Conservation (phyloP, 2,797 vertebrate species). For the Coendou prehensilis region DNA sequence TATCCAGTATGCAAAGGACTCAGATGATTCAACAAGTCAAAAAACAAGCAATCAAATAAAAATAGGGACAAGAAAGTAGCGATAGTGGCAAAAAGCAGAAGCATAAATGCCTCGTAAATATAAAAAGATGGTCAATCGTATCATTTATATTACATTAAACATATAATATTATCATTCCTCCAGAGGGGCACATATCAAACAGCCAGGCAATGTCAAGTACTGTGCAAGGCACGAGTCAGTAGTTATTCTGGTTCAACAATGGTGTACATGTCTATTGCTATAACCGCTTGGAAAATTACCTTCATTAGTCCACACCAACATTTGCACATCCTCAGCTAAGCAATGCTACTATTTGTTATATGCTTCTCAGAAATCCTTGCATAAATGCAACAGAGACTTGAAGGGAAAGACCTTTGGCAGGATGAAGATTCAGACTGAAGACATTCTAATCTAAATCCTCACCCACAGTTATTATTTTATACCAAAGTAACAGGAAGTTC, state of each 20-base stretch:
- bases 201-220: background rate
- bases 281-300: background rate
- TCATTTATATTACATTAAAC: background rate
- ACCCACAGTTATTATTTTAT: background rate
- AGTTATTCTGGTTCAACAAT: background rate
- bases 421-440: background rate
- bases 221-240: background rate
- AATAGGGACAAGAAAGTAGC: background rate
- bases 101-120: background rate
- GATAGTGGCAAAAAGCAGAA: background rate
- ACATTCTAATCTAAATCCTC: background rate
- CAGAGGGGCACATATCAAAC: background rate
- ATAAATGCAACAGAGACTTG: background rate
- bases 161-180: background rate
- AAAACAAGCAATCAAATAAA: background rate
- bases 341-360: background rate
- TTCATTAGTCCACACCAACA: background rate
- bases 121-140: background rate
- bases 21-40: constrained; percentile 37
- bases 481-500: background rate
- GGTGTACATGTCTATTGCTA: background rate
- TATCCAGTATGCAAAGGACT: background rate
- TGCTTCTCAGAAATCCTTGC: background rate
- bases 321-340: background rate
- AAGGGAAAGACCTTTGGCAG: background rate